Evolutionary conservation across 1,140 invertebrate genomes (phyloP), one percentile per base, ranked within the genome.

Genomic region (Chelonus insularis): DNA sequence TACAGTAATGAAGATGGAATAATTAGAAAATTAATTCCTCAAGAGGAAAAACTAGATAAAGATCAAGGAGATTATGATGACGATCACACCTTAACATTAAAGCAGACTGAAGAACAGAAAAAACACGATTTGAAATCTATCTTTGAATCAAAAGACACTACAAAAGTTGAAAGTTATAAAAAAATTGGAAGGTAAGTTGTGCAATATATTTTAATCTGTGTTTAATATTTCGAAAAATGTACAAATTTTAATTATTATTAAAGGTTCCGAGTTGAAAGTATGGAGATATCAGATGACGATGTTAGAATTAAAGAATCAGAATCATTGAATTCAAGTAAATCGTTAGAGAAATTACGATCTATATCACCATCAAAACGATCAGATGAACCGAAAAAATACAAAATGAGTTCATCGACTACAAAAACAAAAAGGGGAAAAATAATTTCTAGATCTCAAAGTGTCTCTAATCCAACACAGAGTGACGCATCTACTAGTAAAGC

Each of bases 1-100:
- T 81, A 81, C 64, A 82, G 79, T 25, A 82, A 73, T 64, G 78
- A 80, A 55, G 79, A 82, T 18, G 79, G 79, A 6, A 78, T 76
- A 41, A 81, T 81, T 56, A 68, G 74, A 29, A 74, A 72, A 54
- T 74, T 18, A 48, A 18, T 68, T 65, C 20, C 55, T 50, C 5
- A 62, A 56, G 41, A 55, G 52, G 29, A 50, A 6, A 23, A 52
- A 41, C 48, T 37, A 29, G 9, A 52, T 23, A 39, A 47, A 23
- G 51, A 61, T 4, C 9, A n/a, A 12, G 63, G 68, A n/a, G 78
- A 80, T 0, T 78, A 82, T 4, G 80, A 82, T 4, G 78, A 81
- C 25, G 78, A 82, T 12, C 78, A 80, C 23, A 82, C 80, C 0
- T 63, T 82, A 16, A 82, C 78, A 0, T 62, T 81, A 16, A 74